These are phyloP conservation scores for Temnothorax rugatulus DNA, from an alignment of 2,888 invertebrate genomes.

Conservation along the genomic window DNA sequence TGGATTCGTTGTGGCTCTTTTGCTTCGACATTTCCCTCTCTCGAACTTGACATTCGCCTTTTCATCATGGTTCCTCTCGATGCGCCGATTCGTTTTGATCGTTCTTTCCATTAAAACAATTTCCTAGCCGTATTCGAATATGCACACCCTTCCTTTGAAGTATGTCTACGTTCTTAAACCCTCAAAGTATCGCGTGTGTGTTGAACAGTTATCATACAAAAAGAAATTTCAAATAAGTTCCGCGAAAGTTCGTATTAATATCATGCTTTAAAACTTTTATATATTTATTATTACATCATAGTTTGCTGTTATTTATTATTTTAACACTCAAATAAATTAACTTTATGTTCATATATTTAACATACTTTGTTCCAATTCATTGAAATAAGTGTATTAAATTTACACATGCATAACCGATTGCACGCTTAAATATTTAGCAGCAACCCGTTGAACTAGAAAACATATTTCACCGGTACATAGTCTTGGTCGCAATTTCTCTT, in stretches of 20 bases:
- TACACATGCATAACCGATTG: background rate
- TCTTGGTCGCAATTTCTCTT: constrained; percentile 32
- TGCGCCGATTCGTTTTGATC: constrained; percentile 63
- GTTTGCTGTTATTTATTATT: background rate
- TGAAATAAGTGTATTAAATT: background rate
- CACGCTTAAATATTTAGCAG: constrained; percentile 16
- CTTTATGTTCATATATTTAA: background rate
- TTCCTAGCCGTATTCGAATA: constrained; percentile 42
- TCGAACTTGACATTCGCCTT: constrained; percentile 65
- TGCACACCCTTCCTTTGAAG: constrained; percentile 38
- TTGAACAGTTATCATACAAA: constrained; percentile 12
- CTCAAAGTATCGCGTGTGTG: constrained; percentile 31
- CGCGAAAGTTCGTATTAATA: constrained; percentile 17
- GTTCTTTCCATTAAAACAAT: constrained; percentile 69
- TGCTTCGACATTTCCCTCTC: constrained; percentile 41
- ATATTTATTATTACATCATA: background rate
- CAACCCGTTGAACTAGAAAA: constrained; percentile 20
- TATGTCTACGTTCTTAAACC: constrained; percentile 17
- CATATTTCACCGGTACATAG: constrained; percentile 19
- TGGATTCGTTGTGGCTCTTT: constrained; percentile 59
- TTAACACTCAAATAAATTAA: background rate
- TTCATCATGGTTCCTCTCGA: constrained; percentile 58
- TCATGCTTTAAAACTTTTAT: background rate
- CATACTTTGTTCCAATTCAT: background rate
- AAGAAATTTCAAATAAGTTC: constrained; percentile 19